These are phyloP conservation scores for Xestia rhomboidea DNA, from an alignment of 2,888 invertebrate species.

Conservation along the genomic window DNA sequence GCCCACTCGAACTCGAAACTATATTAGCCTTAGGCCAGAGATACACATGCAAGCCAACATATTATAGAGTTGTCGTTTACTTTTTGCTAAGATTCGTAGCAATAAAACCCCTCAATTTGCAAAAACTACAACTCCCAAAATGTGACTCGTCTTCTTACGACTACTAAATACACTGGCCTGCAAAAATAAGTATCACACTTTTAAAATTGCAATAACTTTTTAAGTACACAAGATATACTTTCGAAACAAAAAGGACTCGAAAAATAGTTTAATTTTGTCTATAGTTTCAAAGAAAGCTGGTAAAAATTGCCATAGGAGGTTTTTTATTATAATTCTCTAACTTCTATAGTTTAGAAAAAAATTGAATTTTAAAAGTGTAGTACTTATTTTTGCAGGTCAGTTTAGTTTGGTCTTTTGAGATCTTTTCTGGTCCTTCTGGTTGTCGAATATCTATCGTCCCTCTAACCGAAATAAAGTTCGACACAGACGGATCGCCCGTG, in stretches of 20 bases:
- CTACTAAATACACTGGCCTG: too few species aligned
- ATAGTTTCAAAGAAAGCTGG: too few species aligned
- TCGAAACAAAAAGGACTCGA: too few species aligned
- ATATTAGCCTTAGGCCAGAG: slow-evolving; percentile 45
- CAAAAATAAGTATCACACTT: too few species aligned
- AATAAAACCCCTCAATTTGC: background rate
- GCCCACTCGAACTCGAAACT: slow-evolving; percentile 61
- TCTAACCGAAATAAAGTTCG: slow-evolving; percentile 58
- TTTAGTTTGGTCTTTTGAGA: background rate
- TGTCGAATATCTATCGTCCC: slow-evolving; percentile 14
- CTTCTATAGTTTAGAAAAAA: too few species aligned
- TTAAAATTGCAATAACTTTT: too few species aligned
- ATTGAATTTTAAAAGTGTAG: too few species aligned
- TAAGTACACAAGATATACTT: too few species aligned
- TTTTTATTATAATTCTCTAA: too few species aligned
- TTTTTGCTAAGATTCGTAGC: background rate
- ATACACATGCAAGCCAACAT: background rate
- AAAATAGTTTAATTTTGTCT: too few species aligned
- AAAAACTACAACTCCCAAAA: background rate
- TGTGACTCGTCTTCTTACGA: background rate
- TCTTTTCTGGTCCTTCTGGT: background rate
- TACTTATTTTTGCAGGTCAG: too few species aligned
- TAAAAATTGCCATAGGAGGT: too few species aligned
- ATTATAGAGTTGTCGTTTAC: background rate
- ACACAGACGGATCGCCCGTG: slow-evolving; percentile 49